Evolutionary conservation across 2,113 vertebrate genomes (phyloP), one percentile per base, ranked within the genome.

Genomic region (Lipophrys pholis): DNA sequence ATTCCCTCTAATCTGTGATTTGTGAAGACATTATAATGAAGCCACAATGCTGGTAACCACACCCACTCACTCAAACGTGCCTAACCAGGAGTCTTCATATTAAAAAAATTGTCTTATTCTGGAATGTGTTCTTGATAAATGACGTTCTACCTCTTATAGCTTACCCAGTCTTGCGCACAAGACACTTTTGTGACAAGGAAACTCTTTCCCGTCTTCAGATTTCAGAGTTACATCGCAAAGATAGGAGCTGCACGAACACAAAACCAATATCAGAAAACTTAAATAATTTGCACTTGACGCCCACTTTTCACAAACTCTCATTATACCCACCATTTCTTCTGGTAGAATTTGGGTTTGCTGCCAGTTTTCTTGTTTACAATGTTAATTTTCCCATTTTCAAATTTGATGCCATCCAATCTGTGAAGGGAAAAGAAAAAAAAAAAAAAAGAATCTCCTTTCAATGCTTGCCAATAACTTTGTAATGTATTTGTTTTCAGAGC

Each of bases 151-250:
- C 1, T 7, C 8, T 50, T 50, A 21, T 5, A n/a, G 90, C 94
- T 89, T 93, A 99, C 98, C 97, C 54, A 98, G 95, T 92, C 97
- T 94, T 67, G 97, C 97, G 92, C 97, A 99, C 72, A 99, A 94
- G 49, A 99, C 95, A 90, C 97, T 96, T 86, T 99, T 99, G 91
- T 99, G 97, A 86, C 98, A 99, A 0, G 93, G 94, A 85, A 98
- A 97, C 87, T 99, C 96, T 82, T 95, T 97, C 73, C 96, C 97
- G 87, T 99, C 97, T 82, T 95, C 91, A 76, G 98, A 98, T 84
- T 95, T 96, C 83, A 99, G 89, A 56, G 95, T 98, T 65, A 99
- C 96, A 76, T 99, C 97, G 90, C 93, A 96, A 7, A 98, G 92
- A 89, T 95, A 96, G 0, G 95, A 95, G 89, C 97, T 99, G 62